These are phyloP conservation scores for Aurelia coerulea DNA, from an alignment of 30 jellyfish, hydroid and myxozoan genomes.

Conservation along the genomic window DNA sequence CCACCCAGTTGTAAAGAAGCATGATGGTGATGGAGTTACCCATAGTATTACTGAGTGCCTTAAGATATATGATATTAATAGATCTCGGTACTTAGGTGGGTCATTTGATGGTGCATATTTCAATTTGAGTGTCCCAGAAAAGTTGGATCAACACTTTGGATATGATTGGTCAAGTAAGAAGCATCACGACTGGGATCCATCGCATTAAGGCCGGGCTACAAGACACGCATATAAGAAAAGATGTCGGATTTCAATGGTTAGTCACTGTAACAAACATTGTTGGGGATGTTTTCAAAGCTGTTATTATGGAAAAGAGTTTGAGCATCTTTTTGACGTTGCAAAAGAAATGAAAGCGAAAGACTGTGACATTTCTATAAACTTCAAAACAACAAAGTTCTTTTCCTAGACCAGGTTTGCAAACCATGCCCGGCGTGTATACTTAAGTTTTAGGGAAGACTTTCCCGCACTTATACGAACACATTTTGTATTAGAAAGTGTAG, in stretches of 20 bases:
- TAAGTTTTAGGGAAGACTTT: conserved; percentile 7
- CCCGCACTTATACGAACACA: conserved; percentile 20
- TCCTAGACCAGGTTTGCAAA: conserved; percentile 34
- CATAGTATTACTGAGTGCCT: not conserved
- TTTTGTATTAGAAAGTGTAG: too few species aligned
- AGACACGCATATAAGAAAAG: conserved; percentile 17
- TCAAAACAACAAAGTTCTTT: too few species aligned
- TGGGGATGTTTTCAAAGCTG: too few species aligned
- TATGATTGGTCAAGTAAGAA: too few species aligned
- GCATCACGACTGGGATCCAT: conserved; percentile 34
- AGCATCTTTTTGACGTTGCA: conserved; percentile 14
- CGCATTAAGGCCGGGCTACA: conserved; percentile 26
- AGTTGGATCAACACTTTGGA: conserved; percentile 1
- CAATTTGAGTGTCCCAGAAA: not conserved
- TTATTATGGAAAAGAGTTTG: conserved; percentile 16
- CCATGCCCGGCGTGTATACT: not conserved
- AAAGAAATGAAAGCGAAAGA: not conserved
- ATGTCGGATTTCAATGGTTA: not conserved
- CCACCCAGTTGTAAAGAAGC: conserved; percentile 18
- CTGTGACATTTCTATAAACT: too few species aligned
- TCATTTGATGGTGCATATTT: conserved; percentile 37
- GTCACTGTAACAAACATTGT: too few species aligned
- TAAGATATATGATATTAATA: not conserved
- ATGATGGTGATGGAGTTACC: conserved; percentile 16
- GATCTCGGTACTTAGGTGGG: conserved; percentile 18